Evolutionary conservation across 2,113 vertebrate genomes (phyloP).

Genomic region (Rhinolophus sinicus): DNA sequence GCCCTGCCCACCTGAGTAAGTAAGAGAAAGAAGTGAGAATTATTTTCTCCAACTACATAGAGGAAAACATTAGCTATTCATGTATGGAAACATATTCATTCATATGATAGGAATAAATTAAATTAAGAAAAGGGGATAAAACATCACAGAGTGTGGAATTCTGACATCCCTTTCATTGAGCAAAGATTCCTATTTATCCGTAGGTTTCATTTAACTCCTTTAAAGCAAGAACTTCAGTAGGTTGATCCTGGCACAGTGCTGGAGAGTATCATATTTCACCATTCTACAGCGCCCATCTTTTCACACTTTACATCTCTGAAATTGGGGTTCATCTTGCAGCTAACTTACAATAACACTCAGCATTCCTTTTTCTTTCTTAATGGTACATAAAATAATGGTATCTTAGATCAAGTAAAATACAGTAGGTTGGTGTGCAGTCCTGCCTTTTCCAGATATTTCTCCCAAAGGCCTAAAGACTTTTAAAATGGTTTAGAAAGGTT

Average conservation of each 20-base stretch:
- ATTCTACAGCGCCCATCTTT: neutral
- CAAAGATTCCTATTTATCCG: neutral
- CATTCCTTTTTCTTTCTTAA: conserved; percentile 7
- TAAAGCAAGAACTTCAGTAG: neutral
- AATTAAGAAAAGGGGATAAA: neutral
- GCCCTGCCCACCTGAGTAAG: conserved; percentile 99
- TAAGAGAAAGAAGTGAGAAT: conserved; percentile 69
- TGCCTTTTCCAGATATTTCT: neutral
- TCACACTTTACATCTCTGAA: conserved; percentile 34
- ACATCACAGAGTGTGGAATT: neutral
- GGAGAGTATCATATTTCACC: neutral
- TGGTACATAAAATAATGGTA: conserved; percentile 5
- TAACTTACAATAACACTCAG: neutral
- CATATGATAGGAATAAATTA: neutral
- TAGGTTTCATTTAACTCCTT: neutral
- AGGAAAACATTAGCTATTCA: conserved; percentile 8
- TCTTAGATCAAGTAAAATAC: neutral
- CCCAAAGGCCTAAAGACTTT: conserved; percentile 10
- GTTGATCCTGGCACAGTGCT: neutral
- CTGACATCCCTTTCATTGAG: neutral
- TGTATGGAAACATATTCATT: neutral
- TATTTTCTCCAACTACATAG: neutral
- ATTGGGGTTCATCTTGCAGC: neutral
- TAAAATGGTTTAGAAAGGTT: neutral
- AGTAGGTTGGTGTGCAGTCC: neutral